Percentiles rank a stretch among this genome's conserved stretches.
Evolutionary conservation across 2,888 invertebrate genomes (phyloP).

Genomic region (Caenorhabditis sp.): DNA sequence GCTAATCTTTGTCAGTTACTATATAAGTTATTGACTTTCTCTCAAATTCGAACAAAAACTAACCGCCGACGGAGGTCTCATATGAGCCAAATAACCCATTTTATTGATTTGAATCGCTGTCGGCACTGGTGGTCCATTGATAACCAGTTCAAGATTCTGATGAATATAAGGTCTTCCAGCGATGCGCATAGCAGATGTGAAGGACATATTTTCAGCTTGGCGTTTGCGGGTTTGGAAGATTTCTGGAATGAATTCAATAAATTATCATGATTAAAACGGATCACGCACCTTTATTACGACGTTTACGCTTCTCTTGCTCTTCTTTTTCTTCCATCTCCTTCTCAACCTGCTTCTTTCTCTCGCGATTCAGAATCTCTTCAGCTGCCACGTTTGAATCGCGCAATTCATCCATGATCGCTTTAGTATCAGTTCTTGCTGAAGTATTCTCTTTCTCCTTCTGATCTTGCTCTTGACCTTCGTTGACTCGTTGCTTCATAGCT

Average conservation of each 20-base stretch:
- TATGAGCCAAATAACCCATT: constrained; percentile 46
- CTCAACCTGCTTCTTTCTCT: constrained; percentile 77
- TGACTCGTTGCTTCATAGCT: constrained; percentile 49
- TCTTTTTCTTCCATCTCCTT: constrained; percentile 73
- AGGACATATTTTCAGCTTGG: constrained; percentile 49
- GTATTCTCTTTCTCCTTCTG: constrained; percentile 39
- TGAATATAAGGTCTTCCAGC: constrained; percentile 46
- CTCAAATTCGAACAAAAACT: not conserved
- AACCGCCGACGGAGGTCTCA: constrained; percentile 35
- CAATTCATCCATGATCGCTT: constrained; percentile 91
- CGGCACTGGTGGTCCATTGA: constrained; percentile 52
- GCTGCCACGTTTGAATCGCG: constrained; percentile 92
- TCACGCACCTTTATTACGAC: constrained; percentile 76
- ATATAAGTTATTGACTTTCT: too few relatives aligned
- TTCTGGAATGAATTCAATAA: constrained; percentile 23
- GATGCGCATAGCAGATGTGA: constrained; percentile 38
- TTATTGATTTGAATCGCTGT: constrained; percentile 36
- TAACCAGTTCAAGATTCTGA: constrained; percentile 34
- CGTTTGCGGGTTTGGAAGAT: constrained; percentile 43
- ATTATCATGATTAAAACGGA: not conserved
- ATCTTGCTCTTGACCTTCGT: constrained; percentile 33
- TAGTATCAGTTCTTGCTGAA: constrained; percentile 51
- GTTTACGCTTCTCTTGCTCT: constrained; percentile 74
- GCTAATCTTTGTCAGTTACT: too few relatives aligned
- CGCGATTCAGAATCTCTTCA: constrained; percentile 76